Percentiles rank a stretch among this genome's conserved stretches.
phyloP scores from a whole-genome alignment of 2,888 invertebrate genomes.

The Phasia obesa region DNA sequence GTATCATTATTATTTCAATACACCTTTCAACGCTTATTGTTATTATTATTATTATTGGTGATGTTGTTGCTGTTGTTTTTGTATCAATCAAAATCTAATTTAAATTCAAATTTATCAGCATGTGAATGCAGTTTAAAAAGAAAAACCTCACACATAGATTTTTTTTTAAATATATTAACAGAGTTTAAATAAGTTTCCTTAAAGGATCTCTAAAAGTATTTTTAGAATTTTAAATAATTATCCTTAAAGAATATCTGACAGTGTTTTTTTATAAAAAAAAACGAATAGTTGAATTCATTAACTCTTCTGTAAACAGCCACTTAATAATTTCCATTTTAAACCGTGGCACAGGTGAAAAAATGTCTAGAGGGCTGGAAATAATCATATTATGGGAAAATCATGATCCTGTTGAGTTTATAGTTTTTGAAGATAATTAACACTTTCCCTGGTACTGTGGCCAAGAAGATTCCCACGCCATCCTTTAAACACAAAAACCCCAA shows the following conservation, averaged over 20 bases:
- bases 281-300: too few species aligned
- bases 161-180: too few species aligned
- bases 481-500: conserved; percentile 71
- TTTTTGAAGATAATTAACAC: conserved; percentile 77
- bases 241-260: too few species aligned
- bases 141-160: conserved; percentile 75
- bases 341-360: conserved; percentile 76
- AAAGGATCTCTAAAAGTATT: too few species aligned
- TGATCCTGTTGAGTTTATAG: conserved; percentile 41
- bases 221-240: too few species aligned
- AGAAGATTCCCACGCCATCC: conserved; percentile 76
- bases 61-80: conserved; percentile 5
- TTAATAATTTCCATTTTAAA: conserved; percentile 52
- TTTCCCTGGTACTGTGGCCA: conserved; percentile 54
- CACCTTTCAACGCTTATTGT: conserved; percentile 53
- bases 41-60: too few species aligned
- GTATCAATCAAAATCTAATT: conserved; percentile 71
- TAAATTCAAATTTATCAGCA: conserved; percentile 77
- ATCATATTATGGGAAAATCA: conserved; percentile 47
- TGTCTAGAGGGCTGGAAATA: conserved; percentile 72
- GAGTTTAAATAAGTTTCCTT: conserved; percentile 4
- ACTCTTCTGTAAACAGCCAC: not conserved
- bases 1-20: conserved; percentile 19
- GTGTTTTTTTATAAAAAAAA: too few species aligned
- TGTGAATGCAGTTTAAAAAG: conserved; percentile 73